These are phyloP conservation scores for Nematolebias whitei DNA, from an alignment of 2,113 vertebrate genomes.

Conservation along the genomic window DNA sequence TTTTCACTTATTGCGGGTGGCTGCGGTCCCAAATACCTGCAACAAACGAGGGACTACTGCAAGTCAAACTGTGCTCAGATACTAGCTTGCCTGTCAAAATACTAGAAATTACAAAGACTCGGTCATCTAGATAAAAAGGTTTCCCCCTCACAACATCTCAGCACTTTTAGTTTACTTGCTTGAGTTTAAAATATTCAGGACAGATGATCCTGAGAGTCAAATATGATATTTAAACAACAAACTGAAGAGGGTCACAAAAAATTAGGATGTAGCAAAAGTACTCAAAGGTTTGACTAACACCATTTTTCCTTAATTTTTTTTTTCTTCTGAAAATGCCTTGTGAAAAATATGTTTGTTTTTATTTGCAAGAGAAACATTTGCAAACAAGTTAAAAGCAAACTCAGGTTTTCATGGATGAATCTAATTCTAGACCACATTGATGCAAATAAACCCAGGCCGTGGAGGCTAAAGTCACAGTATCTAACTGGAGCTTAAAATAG, in stretches of 20 bases:
- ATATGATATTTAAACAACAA: too few species aligned
- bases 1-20: too few species aligned
- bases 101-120: constrained; percentile 42
- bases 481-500: constrained; percentile 65
- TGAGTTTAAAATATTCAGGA: neutral
- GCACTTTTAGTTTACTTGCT: constrained; percentile 15
- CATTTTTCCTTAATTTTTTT: too few species aligned
- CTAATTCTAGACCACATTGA: constrained; percentile 25
- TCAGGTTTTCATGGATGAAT: constrained; percentile 42
- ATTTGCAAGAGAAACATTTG: neutral
- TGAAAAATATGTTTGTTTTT: too few species aligned
- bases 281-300: too few species aligned
- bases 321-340: too few species aligned
- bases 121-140: constrained; percentile 44
- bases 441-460: constrained; percentile 44
- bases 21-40: too few species aligned
- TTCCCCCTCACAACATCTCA: constrained; percentile 7
- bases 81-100: constrained; percentile 19
- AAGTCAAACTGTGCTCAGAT: constrained; percentile 23
- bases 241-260: too few species aligned
- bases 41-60: neutral
- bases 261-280: too few species aligned
- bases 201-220: neutral
- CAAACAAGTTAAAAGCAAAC: constrained; percentile 8
- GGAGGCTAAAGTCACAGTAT: constrained; percentile 44